phyloP scores from a whole-genome alignment of 2,888 invertebrate species.

The Chrysopilus asiliformis region DNA sequence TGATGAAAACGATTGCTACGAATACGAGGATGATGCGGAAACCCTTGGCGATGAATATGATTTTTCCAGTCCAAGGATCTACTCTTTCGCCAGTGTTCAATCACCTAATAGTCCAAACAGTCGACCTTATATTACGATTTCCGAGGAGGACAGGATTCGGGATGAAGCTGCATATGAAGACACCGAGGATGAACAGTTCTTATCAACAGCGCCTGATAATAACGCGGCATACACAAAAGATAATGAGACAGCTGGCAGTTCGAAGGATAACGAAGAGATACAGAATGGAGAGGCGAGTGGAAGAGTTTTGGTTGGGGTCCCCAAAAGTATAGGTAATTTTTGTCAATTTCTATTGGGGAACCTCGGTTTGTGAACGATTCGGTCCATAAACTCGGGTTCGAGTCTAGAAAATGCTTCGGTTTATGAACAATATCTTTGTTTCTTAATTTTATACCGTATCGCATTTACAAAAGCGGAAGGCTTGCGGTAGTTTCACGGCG shows the following conservation, averaged over 20 bases:
- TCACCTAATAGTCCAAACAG: conserved; percentile 25
- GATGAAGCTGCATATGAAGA: conserved; percentile 8
- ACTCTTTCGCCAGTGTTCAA: conserved; percentile 30
- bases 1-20: conserved; percentile 44
- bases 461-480: too few species aligned
- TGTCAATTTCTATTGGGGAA: too few species aligned
- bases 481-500: too few species aligned
- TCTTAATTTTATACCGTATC: too few species aligned
- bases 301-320: conserved; percentile 9
- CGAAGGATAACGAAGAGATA: conserved; percentile 13
- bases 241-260: background rate
- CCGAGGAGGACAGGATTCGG: conserved; percentile 20
- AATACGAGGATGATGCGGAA: conserved; percentile 24
- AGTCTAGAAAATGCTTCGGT: too few species aligned
- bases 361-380: too few species aligned
- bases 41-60: conserved; percentile 21
- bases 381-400: too few species aligned
- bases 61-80: conserved; percentile 28
- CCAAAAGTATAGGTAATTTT: conserved; percentile 15
- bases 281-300: conserved; percentile 15
- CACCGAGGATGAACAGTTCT: conserved; percentile 11
- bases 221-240: conserved; percentile 20
- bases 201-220: conserved; percentile 14
- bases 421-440: too few species aligned
- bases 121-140: conserved; percentile 19